Conservation (phyloP, 2,113 vertebrate species). For the Siphamia tubifer region DNA sequence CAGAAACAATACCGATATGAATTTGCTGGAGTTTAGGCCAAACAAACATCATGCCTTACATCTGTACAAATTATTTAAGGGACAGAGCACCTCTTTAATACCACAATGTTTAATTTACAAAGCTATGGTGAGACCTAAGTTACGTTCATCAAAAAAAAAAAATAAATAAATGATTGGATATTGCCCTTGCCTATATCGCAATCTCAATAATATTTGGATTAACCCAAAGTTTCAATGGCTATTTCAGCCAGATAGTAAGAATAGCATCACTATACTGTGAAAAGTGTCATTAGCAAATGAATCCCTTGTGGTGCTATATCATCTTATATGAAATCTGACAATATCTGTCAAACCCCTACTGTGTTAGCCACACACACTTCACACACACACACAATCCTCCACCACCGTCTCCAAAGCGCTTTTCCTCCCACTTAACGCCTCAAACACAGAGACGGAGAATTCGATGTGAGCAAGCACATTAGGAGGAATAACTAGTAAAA, state of each 20-base stretch:
- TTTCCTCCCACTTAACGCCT: conserved; percentile 75
- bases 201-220: too few species aligned
- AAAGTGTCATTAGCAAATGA: conserved; percentile 59
- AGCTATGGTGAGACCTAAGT: too few species aligned
- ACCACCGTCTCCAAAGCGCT: conserved; percentile 63
- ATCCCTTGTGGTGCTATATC: conserved; percentile 43
- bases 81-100: too few species aligned
- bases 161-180: too few species aligned
- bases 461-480: conserved; percentile 71
- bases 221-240: conserved; percentile 8
- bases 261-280: conserved; percentile 23
- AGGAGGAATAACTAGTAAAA: conserved; percentile 77
- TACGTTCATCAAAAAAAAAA: too few species aligned
- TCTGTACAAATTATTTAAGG: too few species aligned
- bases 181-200: too few species aligned
- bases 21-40: too few species aligned
- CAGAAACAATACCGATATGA: too few species aligned
- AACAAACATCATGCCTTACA: too few species aligned
- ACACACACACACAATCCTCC: conserved; percentile 54
- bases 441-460: conserved; percentile 67
- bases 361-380: conserved; percentile 49
- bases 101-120: too few species aligned
- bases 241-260: not conserved
- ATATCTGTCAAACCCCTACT: conserved; percentile 64
- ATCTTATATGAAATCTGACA: conserved; percentile 65